Conservation (phyloP, 1,140 invertebrate genomes). For the Scaptodrosophila lebanonensis region DNA sequence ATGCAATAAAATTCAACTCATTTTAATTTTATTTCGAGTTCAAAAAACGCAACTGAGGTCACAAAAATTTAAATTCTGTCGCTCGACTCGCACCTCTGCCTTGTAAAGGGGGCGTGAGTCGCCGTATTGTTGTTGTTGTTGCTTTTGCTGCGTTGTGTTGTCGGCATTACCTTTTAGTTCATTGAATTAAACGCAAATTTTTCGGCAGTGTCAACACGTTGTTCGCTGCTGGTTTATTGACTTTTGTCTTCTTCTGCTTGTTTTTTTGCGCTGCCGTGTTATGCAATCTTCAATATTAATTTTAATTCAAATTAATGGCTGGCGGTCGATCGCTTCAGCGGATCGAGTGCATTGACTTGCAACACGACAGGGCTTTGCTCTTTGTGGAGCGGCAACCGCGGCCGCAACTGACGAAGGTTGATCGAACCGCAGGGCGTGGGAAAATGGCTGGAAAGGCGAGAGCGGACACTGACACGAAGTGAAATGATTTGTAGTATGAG, state of each 20-base stretch:
- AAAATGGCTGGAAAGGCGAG: not conserved
- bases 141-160: no score
- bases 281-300: slow-evolving; percentile 40
- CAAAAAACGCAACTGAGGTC: slow-evolving; percentile 69
- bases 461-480: not conserved
- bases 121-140: no score
- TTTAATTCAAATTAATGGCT: slow-evolving; percentile 40
- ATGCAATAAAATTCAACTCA: slow-evolving; percentile 14
- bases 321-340: slow-evolving; percentile 11
- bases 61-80: slow-evolving; percentile 9
- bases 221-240: slow-evolving; percentile 12
- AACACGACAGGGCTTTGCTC: slow-evolving; percentile 19
- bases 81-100: slow-evolving; percentile 6
- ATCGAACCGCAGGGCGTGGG: slow-evolving; percentile 36
- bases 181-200: slow-evolving; percentile 33
- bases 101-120: slow-evolving; percentile 61
- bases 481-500: not conserved
- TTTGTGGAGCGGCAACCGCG: slow-evolving; percentile 23
- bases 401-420: slow-evolving; percentile 24
- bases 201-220: not conserved
- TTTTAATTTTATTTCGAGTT: slow-evolving; percentile 33
- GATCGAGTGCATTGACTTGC: slow-evolving; percentile 46
- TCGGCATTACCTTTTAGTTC: slow-evolving; percentile 14
- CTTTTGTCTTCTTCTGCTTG: no score
- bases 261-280: no score